Evolutionary conservation across 2,888 invertebrate species (phyloP).

Genomic region (Gonocerus acuteangulatus): DNA sequence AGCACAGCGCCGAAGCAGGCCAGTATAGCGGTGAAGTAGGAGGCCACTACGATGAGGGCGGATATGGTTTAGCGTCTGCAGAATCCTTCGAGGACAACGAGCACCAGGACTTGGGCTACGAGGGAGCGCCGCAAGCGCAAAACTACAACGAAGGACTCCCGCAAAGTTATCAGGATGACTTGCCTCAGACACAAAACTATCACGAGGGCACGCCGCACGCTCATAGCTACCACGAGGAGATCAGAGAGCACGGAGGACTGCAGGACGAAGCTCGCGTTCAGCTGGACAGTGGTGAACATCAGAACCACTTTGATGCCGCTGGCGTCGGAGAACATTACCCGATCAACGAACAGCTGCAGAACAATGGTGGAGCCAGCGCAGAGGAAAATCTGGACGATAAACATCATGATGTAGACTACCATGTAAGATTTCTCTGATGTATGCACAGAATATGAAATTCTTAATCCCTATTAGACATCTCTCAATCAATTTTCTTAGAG

Average conservation of each 20-base stretch:
- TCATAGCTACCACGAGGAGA: conserved; percentile 12
- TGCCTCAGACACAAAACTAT: not conserved
- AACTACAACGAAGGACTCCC: not conserved
- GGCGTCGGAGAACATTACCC: not conserved
- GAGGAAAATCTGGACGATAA: not conserved
- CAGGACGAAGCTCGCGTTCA: no score
- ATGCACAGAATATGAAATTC: no score
- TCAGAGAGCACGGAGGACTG: not conserved
- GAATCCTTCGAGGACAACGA: conserved; percentile 11
- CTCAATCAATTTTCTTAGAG: no score
- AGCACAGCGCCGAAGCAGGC: not conserved
- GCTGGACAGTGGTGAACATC: no score
- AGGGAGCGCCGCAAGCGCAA: not conserved
- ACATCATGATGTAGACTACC: not conserved
- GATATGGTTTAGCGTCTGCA: not conserved
- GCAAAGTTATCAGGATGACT: not conserved
- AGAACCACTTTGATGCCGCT: no score
- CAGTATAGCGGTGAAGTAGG: not conserved
- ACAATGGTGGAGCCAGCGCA: not conserved
- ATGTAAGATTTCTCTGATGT: conserved; percentile 5
- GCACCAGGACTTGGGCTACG: not conserved
- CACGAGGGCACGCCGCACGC: not conserved
- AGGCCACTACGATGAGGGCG: not conserved
- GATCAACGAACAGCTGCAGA: not conserved
- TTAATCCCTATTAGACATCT: no score